Percentiles rank a stretch among this genome's conserved stretches.
Evolutionary conservation across 1,140 invertebrate genomes (phyloP).

Genomic region (Drosophila sulfurigaster): DNA sequence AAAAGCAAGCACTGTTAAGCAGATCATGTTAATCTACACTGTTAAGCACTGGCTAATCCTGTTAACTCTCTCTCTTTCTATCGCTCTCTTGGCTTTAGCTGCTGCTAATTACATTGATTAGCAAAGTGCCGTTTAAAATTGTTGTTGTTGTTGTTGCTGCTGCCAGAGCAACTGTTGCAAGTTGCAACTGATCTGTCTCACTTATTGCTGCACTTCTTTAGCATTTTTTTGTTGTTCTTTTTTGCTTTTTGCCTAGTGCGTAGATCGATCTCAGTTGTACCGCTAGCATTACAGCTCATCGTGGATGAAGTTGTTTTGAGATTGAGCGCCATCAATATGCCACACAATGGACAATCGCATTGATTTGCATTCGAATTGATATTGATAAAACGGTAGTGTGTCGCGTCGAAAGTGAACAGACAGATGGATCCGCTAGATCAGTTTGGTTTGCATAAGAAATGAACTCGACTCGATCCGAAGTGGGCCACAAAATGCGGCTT

Average conservation of each 20-base stretch:
- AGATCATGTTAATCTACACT: conserved; percentile 22
- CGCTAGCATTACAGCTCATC: conserved; percentile 56
- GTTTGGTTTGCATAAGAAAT: conserved; percentile 62
- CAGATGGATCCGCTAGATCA: conserved; percentile 66
- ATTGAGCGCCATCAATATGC: conserved; percentile 51
- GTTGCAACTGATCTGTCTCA: conserved; percentile 33
- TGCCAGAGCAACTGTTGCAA: not conserved
- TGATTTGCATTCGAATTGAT: conserved; percentile 81
- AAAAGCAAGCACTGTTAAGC: not conserved
- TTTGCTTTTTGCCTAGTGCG: not conserved
- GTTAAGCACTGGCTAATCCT: conserved; percentile 26
- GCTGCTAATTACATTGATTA: conserved; percentile 72
- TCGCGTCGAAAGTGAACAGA: conserved; percentile 75
- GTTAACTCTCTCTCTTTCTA: not conserved
- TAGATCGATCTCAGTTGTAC: conserved; percentile 41
- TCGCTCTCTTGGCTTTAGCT: conserved; percentile 26
- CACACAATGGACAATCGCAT: conserved; percentile 52
- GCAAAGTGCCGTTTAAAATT: conserved; percentile 71
- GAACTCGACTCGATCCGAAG: conserved; percentile 39
- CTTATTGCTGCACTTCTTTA: conserved; percentile 32
- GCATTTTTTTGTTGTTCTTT: too few relatives aligned
- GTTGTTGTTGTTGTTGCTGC: conserved; percentile 22
- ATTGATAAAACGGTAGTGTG: conserved; percentile 77
- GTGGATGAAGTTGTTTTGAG: conserved; percentile 34
- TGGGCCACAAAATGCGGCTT: conserved; percentile 39